phyloP scores from a whole-genome alignment of 2,797 vertebrate species.

The Phrynocephalus vlangalii region DNA sequence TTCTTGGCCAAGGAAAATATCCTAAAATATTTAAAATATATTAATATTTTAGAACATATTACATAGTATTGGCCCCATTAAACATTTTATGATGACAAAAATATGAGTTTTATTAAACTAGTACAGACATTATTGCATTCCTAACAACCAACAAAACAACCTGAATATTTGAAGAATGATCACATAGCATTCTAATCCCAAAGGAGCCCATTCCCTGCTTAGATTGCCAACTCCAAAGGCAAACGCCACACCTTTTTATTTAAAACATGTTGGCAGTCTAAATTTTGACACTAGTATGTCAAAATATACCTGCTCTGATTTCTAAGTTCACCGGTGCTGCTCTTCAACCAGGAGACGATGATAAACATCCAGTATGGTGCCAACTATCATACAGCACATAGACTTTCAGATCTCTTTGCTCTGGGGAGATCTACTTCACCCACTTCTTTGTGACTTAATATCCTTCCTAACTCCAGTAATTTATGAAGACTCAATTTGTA shows the following conservation, averaged over 20 bases:
- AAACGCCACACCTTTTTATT: no score
- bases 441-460: not conserved
- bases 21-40: not conserved
- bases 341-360: no score
- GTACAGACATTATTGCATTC: not conserved
- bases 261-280: no score
- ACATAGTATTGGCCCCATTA: not conserved
- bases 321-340: no score
- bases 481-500: not conserved
- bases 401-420: not conserved
- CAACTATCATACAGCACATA: no score
- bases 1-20: constrained; percentile 28
- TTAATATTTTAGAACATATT: not conserved
- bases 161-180: constrained; percentile 16
- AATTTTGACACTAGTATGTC: no score
- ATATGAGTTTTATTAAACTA: not conserved
- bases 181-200: not conserved
- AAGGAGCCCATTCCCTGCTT: no score
- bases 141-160: not conserved
- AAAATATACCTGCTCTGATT: no score
- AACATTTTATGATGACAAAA: not conserved
- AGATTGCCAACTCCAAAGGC: no score
- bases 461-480: not conserved
- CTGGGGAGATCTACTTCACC: not conserved
- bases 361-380: no score